Evolutionary conservation across 2,113 vertebrate genomes (phyloP).

Genomic region (Canis aureus): DNA sequence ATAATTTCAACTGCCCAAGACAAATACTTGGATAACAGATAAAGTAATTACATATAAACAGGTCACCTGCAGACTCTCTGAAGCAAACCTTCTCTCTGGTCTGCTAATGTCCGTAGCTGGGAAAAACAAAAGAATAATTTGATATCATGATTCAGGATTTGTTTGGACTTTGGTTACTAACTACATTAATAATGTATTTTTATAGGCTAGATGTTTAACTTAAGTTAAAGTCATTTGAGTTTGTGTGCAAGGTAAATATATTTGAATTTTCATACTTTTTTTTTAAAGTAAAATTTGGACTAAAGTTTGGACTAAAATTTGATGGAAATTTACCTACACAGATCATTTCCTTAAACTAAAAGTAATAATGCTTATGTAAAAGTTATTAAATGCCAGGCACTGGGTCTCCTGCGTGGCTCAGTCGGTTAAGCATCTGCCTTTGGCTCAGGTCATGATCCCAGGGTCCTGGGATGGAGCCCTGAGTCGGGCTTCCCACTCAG

Average conservation of each 20-base stretch:
- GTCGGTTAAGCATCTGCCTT: neutral
- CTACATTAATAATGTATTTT: slow-evolving; percentile 39
- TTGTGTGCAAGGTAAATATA: neutral
- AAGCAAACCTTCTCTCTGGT: neutral
- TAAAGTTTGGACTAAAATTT: neutral
- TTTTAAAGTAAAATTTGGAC: neutral
- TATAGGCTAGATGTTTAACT: neutral
- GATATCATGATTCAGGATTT: neutral
- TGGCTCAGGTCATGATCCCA: neutral
- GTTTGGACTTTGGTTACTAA: slow-evolving; percentile 11
- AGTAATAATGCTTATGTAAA: neutral
- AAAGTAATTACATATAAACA: neutral
- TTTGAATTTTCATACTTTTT: neutral
- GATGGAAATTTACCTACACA: neutral
- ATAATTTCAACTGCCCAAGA: neutral
- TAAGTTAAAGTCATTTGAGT: neutral
- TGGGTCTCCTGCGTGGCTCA: neutral
- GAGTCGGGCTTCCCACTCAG: neutral
- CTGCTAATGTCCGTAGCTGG: neutral
- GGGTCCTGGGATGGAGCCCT: neutral
- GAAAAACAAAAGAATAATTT: neutral
- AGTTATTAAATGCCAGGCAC: neutral
- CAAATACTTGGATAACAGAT: neutral
- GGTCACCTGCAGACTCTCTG: neutral
- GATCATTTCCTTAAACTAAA: neutral